phyloP scores from a whole-genome alignment of 1,140 invertebrate genomes.

The Pseudomyrmex flavicornis region DNA sequence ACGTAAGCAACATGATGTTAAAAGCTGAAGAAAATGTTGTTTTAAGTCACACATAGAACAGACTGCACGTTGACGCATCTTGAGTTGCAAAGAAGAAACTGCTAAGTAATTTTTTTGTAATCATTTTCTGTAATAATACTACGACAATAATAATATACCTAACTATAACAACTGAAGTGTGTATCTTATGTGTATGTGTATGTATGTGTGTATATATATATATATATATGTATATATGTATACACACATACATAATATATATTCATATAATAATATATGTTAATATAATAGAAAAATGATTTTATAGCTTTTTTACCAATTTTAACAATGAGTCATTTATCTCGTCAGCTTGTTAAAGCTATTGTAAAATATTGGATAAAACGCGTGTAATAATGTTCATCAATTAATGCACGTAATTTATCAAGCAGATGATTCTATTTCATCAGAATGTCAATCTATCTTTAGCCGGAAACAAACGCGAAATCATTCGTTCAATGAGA shows the following conservation, averaged over 20 bases:
- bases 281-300: too few relatives aligned
- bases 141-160: too few relatives aligned
- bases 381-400: not conserved
- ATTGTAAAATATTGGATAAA: not conserved
- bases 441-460: conserved; percentile 26
- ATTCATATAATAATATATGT: too few relatives aligned
- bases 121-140: too few relatives aligned
- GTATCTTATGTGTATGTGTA: too few relatives aligned
- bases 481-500: conserved; percentile 1
- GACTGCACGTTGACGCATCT: not conserved
- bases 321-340: not conserved
- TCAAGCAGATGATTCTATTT: conserved; percentile 1
- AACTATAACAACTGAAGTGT: too few relatives aligned
- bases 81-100: not conserved
- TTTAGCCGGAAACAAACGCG: conserved; percentile 14
- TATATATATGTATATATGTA: too few relatives aligned
- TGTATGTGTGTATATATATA: too few relatives aligned
- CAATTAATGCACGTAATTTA: conserved; percentile 49
- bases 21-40: not conserved
- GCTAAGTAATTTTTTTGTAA: not conserved
- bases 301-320: too few relatives aligned
- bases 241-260: too few relatives aligned
- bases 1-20: not conserved
- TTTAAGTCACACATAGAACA: not conserved
- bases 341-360: not conserved